Conservation (phyloP, 1,140 invertebrate species). For the Platyscapa corneri region DNA sequence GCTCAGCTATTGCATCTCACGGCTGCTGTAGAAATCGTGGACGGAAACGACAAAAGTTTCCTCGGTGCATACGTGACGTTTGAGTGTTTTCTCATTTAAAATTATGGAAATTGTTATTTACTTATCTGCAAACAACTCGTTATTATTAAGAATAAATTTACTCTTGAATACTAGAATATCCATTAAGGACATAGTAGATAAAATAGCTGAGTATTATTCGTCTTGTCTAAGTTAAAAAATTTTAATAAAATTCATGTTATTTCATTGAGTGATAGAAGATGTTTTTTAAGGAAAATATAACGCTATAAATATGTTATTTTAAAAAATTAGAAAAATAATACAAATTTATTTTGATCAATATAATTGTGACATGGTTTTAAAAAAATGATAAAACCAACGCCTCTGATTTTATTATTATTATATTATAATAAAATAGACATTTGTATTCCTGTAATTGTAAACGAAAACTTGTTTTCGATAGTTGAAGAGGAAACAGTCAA, state of each 20-base stretch:
- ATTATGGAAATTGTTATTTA: slow-evolving; percentile 29
- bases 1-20: not conserved
- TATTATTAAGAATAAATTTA: slow-evolving; percentile 26
- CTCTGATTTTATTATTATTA: not conserved
- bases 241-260: too few relatives aligned
- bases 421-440: not conserved
- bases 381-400: not conserved
- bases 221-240: not conserved
- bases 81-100: slow-evolving; percentile 20
- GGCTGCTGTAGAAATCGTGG: slow-evolving; percentile 13
- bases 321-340: too few relatives aligned
- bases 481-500: slow-evolving; percentile 28
- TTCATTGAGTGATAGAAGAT: too few relatives aligned
- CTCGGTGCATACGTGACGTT: slow-evolving; percentile 39
- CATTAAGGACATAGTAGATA: not conserved
- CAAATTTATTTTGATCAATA: too few relatives aligned
- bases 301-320: not conserved
- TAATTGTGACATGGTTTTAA: not conserved
- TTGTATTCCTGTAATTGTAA: not conserved
- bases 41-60: slow-evolving; percentile 41
- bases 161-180: not conserved
- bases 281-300: too few relatives aligned
- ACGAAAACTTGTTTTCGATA: slow-evolving; percentile 16
- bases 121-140: slow-evolving; percentile 8
- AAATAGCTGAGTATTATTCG: not conserved